Evolutionary conservation across 2,797 vertebrate genomes (phyloP).

Genomic region (Scomberomorus guttatus): DNA sequence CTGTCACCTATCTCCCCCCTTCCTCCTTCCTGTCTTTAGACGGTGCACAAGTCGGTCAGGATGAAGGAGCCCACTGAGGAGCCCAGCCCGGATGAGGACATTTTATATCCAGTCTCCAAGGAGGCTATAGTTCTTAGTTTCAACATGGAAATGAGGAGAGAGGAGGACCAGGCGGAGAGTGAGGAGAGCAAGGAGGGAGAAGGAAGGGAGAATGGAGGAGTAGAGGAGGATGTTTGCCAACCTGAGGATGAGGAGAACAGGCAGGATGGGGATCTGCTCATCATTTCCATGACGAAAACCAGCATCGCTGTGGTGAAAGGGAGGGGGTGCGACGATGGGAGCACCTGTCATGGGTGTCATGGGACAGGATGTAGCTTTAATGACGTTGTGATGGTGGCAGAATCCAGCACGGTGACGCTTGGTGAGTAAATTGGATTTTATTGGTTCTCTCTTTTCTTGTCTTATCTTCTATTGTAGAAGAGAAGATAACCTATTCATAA

Average conservation of each 20-base stretch:
- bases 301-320: constrained; percentile 75
- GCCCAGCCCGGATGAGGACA: constrained; percentile 20
- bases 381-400: constrained; percentile 75
- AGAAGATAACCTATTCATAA: background rate
- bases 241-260: background rate
- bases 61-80: background rate
- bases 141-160: constrained; percentile 75
- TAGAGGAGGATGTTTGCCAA: constrained; percentile 1
- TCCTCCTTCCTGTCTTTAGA: constrained; percentile 64
- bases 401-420: constrained; percentile 67
- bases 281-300: constrained; percentile 81
- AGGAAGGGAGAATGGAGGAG: background rate
- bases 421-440: constrained; percentile 65
- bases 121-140: constrained; percentile 68
- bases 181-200: background rate
- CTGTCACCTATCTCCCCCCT: background rate
- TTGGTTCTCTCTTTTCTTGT: background rate
- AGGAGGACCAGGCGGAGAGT: constrained; percentile 35
- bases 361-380: constrained; percentile 62
- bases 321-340: constrained; percentile 60
- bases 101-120: constrained; percentile 67
- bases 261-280: constrained; percentile 56
- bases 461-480: background rate
- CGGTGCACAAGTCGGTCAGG: constrained; percentile 63
- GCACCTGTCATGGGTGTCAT: constrained; percentile 54